These are phyloP conservation scores for Drosophila persimilis DNA, from an alignment of 1,140 invertebrate species.

Conservation along the genomic window DNA sequence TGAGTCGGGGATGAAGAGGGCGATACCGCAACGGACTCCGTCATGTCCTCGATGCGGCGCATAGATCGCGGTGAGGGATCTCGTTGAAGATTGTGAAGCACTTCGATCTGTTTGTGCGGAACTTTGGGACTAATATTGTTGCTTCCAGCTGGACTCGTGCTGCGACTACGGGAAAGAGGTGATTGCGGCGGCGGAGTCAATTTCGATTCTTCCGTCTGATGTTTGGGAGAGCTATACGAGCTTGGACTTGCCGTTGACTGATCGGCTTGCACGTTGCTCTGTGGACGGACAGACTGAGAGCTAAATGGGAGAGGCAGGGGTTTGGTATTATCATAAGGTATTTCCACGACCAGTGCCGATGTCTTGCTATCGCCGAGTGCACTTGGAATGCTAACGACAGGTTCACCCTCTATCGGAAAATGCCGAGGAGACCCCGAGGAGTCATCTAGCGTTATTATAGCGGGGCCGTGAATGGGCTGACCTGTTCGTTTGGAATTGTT, in stretches of 20 bases:
- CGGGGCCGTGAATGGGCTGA: not conserved
- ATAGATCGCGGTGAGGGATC: slow-evolving; percentile 83
- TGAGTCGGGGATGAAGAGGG: slow-evolving; percentile 17
- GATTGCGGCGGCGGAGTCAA: slow-evolving; percentile 53
- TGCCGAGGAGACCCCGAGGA: not conserved
- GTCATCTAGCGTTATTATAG: not conserved
- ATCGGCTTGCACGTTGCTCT: not conserved
- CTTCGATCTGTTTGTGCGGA: slow-evolving; percentile 85
- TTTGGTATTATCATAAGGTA: slow-evolving; percentile 76
- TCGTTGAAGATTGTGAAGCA: slow-evolving; percentile 86
- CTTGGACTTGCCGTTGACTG: not conserved
- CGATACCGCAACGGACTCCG: not conserved
- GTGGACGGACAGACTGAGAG: slow-evolving; percentile 21
- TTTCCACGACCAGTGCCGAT: slow-evolving; percentile 62
- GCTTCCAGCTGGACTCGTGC: slow-evolving; percentile 83
- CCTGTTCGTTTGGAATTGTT: slow-evolving; percentile 51
- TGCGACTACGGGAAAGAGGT: slow-evolving; percentile 64
- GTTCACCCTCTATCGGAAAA: not conserved
- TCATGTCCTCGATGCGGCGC: slow-evolving; percentile 22
- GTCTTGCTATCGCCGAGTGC: slow-evolving; percentile 24
- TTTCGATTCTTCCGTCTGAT: slow-evolving; percentile 9
- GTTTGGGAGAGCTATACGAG: not conserved
- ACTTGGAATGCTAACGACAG: not conserved
- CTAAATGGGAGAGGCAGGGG: slow-evolving; percentile 48
- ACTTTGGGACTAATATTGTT: slow-evolving; percentile 83